Conservation (phyloP, 30 jellyfish, hydroid and myxozoan species). For the Kudoa iwatai region DNA sequence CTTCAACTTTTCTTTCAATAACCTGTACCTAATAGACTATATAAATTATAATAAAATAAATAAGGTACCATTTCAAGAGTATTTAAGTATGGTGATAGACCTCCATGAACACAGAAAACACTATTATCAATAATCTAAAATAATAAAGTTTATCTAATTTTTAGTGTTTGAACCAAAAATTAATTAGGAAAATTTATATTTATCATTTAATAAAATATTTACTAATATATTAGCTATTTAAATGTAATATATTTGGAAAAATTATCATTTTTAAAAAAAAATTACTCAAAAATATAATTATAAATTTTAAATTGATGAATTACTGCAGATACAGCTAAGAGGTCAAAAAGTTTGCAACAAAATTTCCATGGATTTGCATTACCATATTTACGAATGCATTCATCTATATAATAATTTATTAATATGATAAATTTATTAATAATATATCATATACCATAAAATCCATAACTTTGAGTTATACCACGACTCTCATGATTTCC, state of each 20-base stretch:
- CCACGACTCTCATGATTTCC: conserved; percentile 87
- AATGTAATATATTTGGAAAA: no score
- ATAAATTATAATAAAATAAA: background rate
- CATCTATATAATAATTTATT: conserved; percentile 7
- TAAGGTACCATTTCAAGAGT: conserved; percentile 31
- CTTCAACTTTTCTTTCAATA: conserved; percentile 48
- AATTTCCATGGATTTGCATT: conserved; percentile 74
- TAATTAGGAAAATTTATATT: background rate
- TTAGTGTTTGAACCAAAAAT: background rate
- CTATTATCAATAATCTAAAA: conserved; percentile 44
- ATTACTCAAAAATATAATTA: no score
- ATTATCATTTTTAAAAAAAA: background rate
- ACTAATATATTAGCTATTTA: no score
- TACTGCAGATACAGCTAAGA: conserved; percentile 69
- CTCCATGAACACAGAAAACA: conserved; percentile 79
- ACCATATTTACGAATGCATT: conserved; percentile 78
- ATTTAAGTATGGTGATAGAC: conserved; percentile 49
- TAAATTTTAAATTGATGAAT: conserved; percentile 1
- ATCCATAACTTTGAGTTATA: conserved; percentile 73
- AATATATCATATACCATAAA: conserved; percentile 17
- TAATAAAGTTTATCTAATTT: background rate
- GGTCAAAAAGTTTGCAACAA: conserved; percentile 58
- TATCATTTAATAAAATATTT: no score
- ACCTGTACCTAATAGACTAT: conserved; percentile 16
- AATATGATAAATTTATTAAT: no score